Conservation (phyloP, 2,113 vertebrate genomes). For the Oostethus manadensis region DNA sequence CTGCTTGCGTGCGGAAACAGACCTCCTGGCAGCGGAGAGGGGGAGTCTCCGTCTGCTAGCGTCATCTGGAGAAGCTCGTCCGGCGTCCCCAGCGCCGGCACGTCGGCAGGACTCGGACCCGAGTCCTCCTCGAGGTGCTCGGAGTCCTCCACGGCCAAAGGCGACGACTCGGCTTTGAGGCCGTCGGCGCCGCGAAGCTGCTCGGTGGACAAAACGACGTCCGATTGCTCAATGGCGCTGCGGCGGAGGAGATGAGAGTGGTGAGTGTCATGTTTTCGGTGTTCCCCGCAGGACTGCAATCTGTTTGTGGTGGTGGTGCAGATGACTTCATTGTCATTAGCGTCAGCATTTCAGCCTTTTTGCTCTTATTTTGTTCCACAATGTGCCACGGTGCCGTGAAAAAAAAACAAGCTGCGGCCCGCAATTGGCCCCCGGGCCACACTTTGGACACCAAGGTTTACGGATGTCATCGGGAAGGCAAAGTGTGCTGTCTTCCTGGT, state of each 20-base stretch:
- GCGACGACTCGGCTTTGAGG: slow-evolving; percentile 18
- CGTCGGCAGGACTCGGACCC: background rate
- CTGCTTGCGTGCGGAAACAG: background rate
- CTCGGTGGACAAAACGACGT: slow-evolving; percentile 77
- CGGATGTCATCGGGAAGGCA: too few species aligned
- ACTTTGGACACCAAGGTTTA: too few species aligned
- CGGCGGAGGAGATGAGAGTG: background rate
- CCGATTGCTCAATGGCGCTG: slow-evolving; percentile 78
- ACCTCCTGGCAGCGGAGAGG: slow-evolving; percentile 47
- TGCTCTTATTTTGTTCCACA: too few species aligned
- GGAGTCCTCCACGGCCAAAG: background rate
- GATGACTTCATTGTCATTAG: too few species aligned
- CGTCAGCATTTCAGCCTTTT: too few species aligned
- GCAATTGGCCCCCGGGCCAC: too few species aligned
- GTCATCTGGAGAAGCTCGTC: slow-evolving; percentile 55
- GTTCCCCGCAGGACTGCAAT: background rate
- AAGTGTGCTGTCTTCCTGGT: too few species aligned
- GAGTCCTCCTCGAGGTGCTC: background rate
- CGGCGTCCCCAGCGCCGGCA: slow-evolving; percentile 23
- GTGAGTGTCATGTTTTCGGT: background rate
- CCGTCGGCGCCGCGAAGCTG: slow-evolving; percentile 58
- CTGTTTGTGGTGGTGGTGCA: too few species aligned
- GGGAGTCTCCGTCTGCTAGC: slow-evolving; percentile 32
- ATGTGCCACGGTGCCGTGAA: too few species aligned
- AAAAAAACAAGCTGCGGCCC: too few species aligned